These are phyloP conservation scores for Automeris io DNA, from an alignment of 2,888 invertebrate species.

Conservation along the genomic window DNA sequence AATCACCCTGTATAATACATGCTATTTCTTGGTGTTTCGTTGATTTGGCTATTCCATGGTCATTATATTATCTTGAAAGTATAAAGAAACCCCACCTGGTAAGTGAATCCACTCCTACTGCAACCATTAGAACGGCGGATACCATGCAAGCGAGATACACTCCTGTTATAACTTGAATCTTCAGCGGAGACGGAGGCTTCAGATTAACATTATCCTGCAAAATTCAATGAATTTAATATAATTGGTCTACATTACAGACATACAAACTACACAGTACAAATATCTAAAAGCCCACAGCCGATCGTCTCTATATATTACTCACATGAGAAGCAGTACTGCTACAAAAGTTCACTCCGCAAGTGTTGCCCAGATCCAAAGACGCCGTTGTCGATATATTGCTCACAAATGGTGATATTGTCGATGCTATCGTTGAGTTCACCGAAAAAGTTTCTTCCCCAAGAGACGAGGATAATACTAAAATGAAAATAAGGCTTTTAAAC, in stretches of 20 bases:
- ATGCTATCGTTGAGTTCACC: conserved; percentile 33
- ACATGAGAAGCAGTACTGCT: conserved; percentile 68
- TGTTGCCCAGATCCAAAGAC: conserved; percentile 67
- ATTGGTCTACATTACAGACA: too few relatives aligned
- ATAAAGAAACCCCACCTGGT: conserved; percentile 73
- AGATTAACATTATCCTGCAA: conserved; percentile 80
- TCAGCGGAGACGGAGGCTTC: conserved; percentile 81
- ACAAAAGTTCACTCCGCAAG: conserved; percentile 87
- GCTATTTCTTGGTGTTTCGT: neutral
- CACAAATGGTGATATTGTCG: conserved; percentile 24
- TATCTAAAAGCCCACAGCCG: too few relatives aligned
- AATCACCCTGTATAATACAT: neutral
- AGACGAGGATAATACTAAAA: conserved; percentile 59
- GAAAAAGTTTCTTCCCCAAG: conserved; percentile 39
- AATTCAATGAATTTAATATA: neutral
- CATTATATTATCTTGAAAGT: neutral
- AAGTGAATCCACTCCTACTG: conserved; percentile 88
- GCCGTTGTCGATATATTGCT: conserved; percentile 29
- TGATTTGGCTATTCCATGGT: neutral
- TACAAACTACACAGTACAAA: too few relatives aligned
- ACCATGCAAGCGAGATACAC: conserved; percentile 90
- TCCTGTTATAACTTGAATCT: conserved; percentile 87
- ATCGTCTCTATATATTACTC: conserved; percentile 17
- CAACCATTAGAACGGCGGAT: conserved; percentile 83
- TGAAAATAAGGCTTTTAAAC: neutral